phyloP scores from a whole-genome alignment of 1,140 invertebrate species.

The Drosophila subobscura region DNA sequence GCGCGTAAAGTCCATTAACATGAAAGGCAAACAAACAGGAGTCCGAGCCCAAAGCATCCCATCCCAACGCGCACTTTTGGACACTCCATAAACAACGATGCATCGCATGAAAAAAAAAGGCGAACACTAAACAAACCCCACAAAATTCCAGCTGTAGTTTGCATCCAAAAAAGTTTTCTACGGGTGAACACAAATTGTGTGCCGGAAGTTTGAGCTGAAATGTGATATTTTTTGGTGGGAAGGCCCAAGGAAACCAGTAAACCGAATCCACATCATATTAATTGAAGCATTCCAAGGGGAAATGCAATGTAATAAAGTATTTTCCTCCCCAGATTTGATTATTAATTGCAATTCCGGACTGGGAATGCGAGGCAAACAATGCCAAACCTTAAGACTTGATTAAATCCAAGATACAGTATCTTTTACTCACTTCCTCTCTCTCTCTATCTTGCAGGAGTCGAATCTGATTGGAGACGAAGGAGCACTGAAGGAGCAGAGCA shows the following conservation, averaged over 20 bases:
- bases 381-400: constrained; percentile 20
- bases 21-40: constrained; percentile 75
- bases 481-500: constrained; percentile 8
- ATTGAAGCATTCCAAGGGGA: constrained; percentile 15
- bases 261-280: constrained; percentile 14
- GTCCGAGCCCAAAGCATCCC: not conserved
- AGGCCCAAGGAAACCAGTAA: not conserved
- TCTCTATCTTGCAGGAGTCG: constrained; percentile 27
- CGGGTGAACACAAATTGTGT: constrained; percentile 10
- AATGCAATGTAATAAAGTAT: constrained; percentile 5
- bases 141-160: constrained; percentile 14
- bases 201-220: constrained; percentile 1
- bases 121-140: constrained; percentile 4
- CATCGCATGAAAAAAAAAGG: constrained; percentile 12
- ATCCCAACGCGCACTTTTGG: constrained; percentile 47
- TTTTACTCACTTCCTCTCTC: constrained; percentile 24
- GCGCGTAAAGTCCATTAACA: constrained; percentile 78
- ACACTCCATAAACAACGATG: constrained; percentile 71
- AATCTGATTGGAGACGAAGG: constrained; percentile 2
- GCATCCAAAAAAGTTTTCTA: not conserved
- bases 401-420: constrained; percentile 19
- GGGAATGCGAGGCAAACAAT: constrained; percentile 30
- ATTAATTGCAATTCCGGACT: constrained; percentile 21
- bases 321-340: not conserved
- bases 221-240: not conserved